Percentiles rank a stretch among this genome's conserved stretches.
Conservation (phyloP, 2,113 vertebrate species). For the Willisornis vidua region DNA sequence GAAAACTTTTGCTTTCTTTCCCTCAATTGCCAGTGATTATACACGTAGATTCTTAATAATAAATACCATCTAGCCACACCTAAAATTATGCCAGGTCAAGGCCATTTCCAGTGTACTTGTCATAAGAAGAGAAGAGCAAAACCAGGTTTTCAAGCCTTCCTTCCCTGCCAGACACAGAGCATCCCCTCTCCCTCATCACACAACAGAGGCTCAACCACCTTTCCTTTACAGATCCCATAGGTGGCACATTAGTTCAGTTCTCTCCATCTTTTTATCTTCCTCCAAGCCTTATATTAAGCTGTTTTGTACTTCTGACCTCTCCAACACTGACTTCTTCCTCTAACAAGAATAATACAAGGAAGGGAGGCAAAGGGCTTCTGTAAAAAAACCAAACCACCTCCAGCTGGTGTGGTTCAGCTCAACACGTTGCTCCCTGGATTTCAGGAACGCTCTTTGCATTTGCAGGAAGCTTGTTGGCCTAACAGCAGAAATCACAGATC, state of each 20-base stretch:
- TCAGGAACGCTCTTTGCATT: background rate
- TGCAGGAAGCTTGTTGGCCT: fast-evolving
- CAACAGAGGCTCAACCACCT: background rate
- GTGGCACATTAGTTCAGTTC: background rate
- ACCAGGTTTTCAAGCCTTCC: background rate
- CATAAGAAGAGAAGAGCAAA: background rate
- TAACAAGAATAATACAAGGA: fast-evolving
- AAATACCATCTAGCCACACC: background rate
- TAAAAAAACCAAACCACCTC: background rate
- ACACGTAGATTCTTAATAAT: background rate
- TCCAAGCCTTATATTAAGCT: background rate
- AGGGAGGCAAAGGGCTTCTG: background rate
- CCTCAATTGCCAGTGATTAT: background rate
- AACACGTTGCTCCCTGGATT: background rate
- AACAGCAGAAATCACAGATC: background rate
- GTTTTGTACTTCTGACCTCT: background rate
- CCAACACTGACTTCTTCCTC: background rate
- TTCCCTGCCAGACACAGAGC: fast-evolving
- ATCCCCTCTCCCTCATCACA: background rate
- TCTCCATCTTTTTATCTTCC: background rate
- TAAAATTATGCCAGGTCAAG: background rate
- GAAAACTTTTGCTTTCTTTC: background rate
- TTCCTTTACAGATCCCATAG: background rate
- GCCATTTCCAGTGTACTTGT: background rate
- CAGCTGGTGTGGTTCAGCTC: background rate